Base-by-base conservation (phyloP, 2,797 vertebrate genomes). In the Gallirallus australis region DNA sequence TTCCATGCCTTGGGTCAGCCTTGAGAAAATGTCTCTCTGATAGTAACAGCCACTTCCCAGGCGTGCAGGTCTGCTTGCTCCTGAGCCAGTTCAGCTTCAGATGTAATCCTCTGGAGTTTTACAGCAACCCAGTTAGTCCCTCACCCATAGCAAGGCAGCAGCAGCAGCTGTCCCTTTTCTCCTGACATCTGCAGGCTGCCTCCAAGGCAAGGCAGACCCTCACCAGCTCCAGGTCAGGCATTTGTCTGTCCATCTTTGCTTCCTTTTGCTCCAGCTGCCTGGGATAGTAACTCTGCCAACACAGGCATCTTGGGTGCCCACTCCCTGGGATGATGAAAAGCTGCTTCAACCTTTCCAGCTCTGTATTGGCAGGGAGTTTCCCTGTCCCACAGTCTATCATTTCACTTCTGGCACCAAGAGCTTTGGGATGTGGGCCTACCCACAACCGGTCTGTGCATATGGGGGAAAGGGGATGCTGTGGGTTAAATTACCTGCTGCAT, bases 1-100 rank as follows among this genome's bases (percentile, higher is more conserved):
- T 91, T 88, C 66, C 37, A 2, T 15, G 85, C 18, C 72, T 94
- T 72, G 63, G 95, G 93, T 94, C 93, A 93, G 69, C 80, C 87
- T 90, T 33, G 72, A 78, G 90, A 94, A 91, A 91, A 93, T 52
- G n/a, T 50, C 65, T 53, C 48, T 77, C 79, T 75, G 80, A 65
- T 9, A 57, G 45, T 8, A 30, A n/a, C 21, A 61, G 61, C 45
- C 65, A 20, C 57, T 91, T 90, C 82, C 61, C 45, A 80, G 82
- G 69, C 15, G 0, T 1, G 2, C 19, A 65, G 71, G 53, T 28
- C 82, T 2, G 0, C 42, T 86, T 57, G 28, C n/a, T 89, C 31
- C 79, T 2, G 0, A 68, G 56, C 21, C 71, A 63, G 47, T 35
- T 33, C 82, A 78, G 48, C 45, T 57, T 73, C 57, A 25, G 47